These are phyloP conservation scores for Athalia cordata DNA, from an alignment of 2,888 invertebrate genomes.

Conservation along the genomic window DNA sequence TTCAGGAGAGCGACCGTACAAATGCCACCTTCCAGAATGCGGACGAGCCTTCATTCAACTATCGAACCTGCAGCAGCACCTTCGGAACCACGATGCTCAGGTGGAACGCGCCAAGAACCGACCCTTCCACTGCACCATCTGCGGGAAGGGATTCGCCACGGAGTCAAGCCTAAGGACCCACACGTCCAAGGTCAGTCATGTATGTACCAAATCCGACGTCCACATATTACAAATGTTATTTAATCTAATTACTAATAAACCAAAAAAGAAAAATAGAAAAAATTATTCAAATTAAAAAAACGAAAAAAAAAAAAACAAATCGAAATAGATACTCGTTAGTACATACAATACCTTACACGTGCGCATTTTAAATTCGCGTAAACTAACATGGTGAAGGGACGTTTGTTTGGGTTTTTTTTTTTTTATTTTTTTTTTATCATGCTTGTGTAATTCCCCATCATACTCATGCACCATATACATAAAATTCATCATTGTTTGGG, in stretches of 20 bases:
- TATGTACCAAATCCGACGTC: slow-evolving; percentile 76
- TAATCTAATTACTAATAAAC: slow-evolving; percentile 42
- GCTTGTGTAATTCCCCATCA: too few relatives aligned
- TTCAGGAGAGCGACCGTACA: slow-evolving; percentile 96
- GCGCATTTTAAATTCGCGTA: slow-evolving; percentile 31
- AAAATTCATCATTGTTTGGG: too few relatives aligned
- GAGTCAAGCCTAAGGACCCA: slow-evolving; percentile 96
- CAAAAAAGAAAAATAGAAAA: slow-evolving; percentile 6
- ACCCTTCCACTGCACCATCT: slow-evolving; percentile 96
- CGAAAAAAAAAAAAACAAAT: slow-evolving; percentile 21
- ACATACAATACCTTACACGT: background rate
- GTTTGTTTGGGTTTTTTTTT: background rate
- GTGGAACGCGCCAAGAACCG: slow-evolving; percentile 95
- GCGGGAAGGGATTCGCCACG: slow-evolving; percentile 97
- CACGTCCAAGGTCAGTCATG: slow-evolving; percentile 95
- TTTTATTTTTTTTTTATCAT: background rate
- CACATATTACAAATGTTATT: slow-evolving; percentile 54
- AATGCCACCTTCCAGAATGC: slow-evolving; percentile 96
- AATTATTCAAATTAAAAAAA: slow-evolving; percentile 22
- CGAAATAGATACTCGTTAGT: background rate
- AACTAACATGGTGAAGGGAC: slow-evolving; percentile 40
- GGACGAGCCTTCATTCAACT: slow-evolving; percentile 97
- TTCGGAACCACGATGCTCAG: slow-evolving; percentile 96
- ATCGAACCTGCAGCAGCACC: slow-evolving; percentile 96
- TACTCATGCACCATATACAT: too few relatives aligned